These are phyloP conservation scores for Hylomyscus alleni DNA, from an alignment of 2,797 vertebrate species.

Conservation along the genomic window DNA sequence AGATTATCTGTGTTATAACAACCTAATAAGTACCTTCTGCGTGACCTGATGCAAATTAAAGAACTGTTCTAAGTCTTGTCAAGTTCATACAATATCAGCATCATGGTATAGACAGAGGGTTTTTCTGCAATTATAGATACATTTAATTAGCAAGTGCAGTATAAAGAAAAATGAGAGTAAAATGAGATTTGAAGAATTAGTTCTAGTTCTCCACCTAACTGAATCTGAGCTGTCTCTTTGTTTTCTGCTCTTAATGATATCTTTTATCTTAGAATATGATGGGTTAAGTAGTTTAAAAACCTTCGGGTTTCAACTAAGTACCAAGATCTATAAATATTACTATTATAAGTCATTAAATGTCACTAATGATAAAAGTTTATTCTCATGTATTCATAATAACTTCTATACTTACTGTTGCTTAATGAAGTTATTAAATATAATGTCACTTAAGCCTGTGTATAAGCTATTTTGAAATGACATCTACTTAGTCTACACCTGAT, in stretches of 20 bases:
- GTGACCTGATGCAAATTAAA: constrained; percentile 36
- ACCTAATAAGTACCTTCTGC: not conserved
- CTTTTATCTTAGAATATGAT: not conserved
- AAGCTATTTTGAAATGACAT: not conserved
- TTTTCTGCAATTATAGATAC: not conserved
- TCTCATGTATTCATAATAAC: not conserved
- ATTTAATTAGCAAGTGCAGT: not conserved
- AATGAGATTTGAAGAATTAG: not conserved
- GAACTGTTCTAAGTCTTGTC: not conserved
- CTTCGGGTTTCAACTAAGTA: not conserved
- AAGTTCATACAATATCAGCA: not conserved
- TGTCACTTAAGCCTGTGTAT: not conserved
- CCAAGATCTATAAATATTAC: not conserved
- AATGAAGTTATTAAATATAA: not conserved
- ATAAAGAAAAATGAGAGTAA: not conserved
- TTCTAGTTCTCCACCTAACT: not conserved
- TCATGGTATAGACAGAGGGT: not conserved
- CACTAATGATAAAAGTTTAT: not conserved
- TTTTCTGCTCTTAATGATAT: not conserved
- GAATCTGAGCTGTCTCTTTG: not conserved
- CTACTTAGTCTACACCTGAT: not conserved
- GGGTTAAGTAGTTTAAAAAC: constrained; percentile 2
- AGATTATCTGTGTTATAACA: not conserved
- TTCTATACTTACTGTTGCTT: not conserved
- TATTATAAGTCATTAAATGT: not conserved